A percentile compares a stretch with the other conserved stretches of the same genome.
These are phyloP conservation scores for Eupsittula cactorum DNA, from an alignment of 2,113 vertebrate genomes.

Conservation along the genomic window DNA sequence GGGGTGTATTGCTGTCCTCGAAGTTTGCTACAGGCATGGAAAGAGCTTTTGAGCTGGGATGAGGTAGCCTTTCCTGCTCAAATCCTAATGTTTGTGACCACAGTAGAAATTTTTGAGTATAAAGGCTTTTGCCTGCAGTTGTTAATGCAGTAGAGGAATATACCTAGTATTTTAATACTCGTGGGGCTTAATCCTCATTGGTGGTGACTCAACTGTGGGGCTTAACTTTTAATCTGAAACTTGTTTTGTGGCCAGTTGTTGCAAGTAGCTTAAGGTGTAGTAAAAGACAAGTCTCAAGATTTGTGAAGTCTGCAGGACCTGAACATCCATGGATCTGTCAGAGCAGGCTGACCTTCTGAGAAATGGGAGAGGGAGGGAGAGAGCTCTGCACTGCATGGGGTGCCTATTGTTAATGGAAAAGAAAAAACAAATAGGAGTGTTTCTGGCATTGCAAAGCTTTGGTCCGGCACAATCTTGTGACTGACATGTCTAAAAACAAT, in stretches of 20 bases:
- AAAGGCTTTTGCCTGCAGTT: background rate
- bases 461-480: background rate
- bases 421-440: background rate
- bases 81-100: background rate
- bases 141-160: background rate
- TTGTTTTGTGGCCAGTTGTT: background rate
- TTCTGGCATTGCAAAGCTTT: background rate
- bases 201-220: fast-evolving
- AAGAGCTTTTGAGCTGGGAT: background rate
- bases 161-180: background rate
- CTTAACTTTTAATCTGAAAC: background rate
- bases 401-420: background rate
- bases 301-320: background rate
- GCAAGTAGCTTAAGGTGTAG: background rate
- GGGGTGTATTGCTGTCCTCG: background rate
- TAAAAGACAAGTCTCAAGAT: background rate
- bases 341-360: background rate
- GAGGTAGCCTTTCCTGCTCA: background rate
- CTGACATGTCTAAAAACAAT: background rate
- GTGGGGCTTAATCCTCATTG: background rate
- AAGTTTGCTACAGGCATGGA: background rate
- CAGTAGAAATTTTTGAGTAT: background rate
- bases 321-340: background rate
- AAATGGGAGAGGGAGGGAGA: background rate
- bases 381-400: background rate